Evolutionary conservation across 2,888 invertebrate genomes (phyloP).

Genomic region (Dasysyrphus tricinctus): DNA sequence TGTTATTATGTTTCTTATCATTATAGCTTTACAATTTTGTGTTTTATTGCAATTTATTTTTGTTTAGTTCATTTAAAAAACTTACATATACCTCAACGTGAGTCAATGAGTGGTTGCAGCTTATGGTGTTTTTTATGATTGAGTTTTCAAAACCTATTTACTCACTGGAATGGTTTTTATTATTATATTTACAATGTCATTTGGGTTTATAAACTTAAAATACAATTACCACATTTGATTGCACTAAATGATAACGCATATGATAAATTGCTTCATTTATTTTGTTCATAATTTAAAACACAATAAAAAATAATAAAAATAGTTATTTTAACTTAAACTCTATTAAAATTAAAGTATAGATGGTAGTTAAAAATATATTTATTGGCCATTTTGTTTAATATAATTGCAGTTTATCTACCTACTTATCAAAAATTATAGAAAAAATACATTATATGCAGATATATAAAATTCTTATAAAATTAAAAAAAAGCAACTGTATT

Average conservation of each 20-base stretch:
- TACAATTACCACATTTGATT: slow-evolving; percentile 67
- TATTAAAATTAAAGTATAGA: background rate
- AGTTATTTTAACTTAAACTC: background rate
- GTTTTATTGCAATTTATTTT: slow-evolving; percentile 15
- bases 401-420: slow-evolving; percentile 69
- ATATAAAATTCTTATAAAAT: slow-evolving; percentile 15
- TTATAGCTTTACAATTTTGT: slow-evolving; percentile 45
- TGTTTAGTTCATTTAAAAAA: slow-evolving; percentile 16
- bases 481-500: slow-evolving; percentile 41
- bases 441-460: background rate
- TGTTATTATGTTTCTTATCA: slow-evolving; percentile 50
- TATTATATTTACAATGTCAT: slow-evolving; percentile 48
- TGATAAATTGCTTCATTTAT: slow-evolving; percentile 17
- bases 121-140: slow-evolving; percentile 2
- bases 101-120: slow-evolving; percentile 9
- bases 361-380: slow-evolving; percentile 50
- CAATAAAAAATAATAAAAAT: slow-evolving; percentile 1
- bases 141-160: background rate
- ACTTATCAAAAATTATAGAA: slow-evolving; percentile 47
- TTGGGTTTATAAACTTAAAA: slow-evolving; percentile 49
- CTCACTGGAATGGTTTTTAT: background rate
- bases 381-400: slow-evolving; percentile 66
- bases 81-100: background rate
- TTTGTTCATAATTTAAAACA: slow-evolving; percentile 2
- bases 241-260: slow-evolving; percentile 67